Evolutionary conservation across 2,113 vertebrate species (phyloP).

Genomic region (Tragelaphus scriptus): DNA sequence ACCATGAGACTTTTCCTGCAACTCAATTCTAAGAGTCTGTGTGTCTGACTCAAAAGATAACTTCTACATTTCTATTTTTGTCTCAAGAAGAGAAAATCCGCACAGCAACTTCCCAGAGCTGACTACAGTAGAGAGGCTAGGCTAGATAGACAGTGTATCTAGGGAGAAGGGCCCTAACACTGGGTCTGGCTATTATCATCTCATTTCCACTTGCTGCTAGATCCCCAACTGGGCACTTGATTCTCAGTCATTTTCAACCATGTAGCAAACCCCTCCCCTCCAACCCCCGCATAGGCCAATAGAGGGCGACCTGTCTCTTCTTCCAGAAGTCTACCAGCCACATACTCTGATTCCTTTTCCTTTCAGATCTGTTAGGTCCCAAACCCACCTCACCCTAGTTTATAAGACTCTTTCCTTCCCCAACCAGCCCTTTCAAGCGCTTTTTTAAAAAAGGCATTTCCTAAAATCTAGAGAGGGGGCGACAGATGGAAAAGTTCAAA

Average conservation of each 20-base stretch:
- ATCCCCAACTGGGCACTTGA: not conserved
- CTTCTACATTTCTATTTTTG: not conserved
- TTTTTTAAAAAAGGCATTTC: not conserved
- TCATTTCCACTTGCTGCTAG: not conserved
- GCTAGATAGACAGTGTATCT: not conserved
- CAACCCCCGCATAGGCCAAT: constrained; percentile 34
- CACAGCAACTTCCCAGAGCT: not conserved
- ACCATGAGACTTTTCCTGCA: not conserved
- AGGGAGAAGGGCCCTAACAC: not conserved
- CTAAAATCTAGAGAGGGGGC: not conserved
- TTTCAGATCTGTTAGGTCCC: not conserved
- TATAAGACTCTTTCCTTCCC: not conserved
- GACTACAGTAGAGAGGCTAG: not conserved
- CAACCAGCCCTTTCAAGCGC: not conserved
- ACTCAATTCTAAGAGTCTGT: not conserved
- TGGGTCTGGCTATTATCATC: not conserved
- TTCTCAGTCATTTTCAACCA: constrained; percentile 5
- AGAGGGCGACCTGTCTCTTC: constrained; percentile 65
- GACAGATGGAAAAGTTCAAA: not conserved
- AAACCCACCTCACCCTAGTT: not conserved
- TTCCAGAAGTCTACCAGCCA: not conserved
- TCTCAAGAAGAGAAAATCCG: not conserved
- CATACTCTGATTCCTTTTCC: not conserved
- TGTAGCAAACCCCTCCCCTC: not conserved
- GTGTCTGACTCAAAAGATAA: not conserved